Base-by-base conservation (phyloP, 2,797 vertebrate species). In the Iguana delicatissima region DNA sequence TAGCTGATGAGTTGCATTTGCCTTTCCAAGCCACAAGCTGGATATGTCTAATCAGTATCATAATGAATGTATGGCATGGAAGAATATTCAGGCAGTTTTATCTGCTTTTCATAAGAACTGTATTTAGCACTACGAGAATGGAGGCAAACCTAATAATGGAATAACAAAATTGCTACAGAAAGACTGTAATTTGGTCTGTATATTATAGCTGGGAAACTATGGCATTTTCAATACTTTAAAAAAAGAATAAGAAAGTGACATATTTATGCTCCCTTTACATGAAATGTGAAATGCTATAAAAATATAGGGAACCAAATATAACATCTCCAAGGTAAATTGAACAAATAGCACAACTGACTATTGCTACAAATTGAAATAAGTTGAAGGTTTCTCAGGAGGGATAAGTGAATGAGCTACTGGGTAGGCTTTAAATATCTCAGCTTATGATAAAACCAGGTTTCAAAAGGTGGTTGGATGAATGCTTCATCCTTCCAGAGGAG, bases 401-500 rank as follows among this genome's bases (percentile, higher is more conserved):
- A 16, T 84, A 89, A 3, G 7, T 80, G 57, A 62, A 13, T 92
- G 59, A n/a, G n/a, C 81, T 14, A 52, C 55, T 9, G 18, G 77
- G 77, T 59, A 59, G 57, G 88, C 62, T 88, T 59, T 89, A 93
- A 94, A 93, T 85, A 67, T 22, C 0, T 84, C 24, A 4, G 32
- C 76, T 89, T 85, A 22, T 86, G 64, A 93, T 74, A 46, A 69
- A 10, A 92, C 24, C 13, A 80, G 35, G 57, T 89, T 88, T 86
- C 89, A 90, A 88, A 91, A 62, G 50, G 64, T 92, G n/a, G 32
- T 0, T 24, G 84, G 81, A 46, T 93, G 82, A 87, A 81, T 88
- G 59, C 35, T 88, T 93, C 59, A 88, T 81, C 42, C 82, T 93
- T 96, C 93, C 94, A 95, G 89, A 89, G 91, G 93, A 93, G 83